phyloP scores from a whole-genome alignment of 2,797 vertebrate species.

The Balearica regulorum region DNA sequence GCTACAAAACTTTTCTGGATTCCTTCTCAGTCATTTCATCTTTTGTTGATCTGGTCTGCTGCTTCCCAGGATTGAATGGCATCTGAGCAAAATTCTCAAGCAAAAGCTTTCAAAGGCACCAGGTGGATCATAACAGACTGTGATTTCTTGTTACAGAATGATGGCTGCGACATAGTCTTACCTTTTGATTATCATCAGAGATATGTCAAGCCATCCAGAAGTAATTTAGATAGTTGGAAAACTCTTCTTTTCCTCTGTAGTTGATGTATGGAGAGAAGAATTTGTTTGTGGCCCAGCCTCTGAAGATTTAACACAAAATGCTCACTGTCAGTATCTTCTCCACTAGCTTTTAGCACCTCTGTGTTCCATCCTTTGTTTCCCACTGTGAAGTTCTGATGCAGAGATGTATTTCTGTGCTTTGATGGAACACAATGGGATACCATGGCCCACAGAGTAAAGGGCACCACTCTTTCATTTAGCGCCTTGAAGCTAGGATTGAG shows the following conservation, averaged over 20 bases:
- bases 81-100: not conserved
- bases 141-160: not conserved
- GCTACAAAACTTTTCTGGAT: not conserved
- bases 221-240: not conserved
- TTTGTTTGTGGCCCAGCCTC: not conserved
- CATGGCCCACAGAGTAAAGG: not conserved
- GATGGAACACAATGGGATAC: not conserved
- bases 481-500: not conserved
- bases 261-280: not conserved
- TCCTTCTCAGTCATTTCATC: not conserved
- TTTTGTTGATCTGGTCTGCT: not conserved
- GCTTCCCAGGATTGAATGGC: not conserved
- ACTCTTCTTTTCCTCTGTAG: not conserved
- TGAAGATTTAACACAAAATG: not conserved
- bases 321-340: not conserved
- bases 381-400: not conserved
- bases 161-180: not conserved
- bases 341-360: not conserved
- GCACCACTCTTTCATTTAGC: not conserved
- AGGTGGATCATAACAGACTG: not conserved
- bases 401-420: not conserved
- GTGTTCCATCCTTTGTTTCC: not conserved
- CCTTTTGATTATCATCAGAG: slow-evolving; percentile 17
- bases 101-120: not conserved
- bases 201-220: not conserved